Evolutionary conservation across 2,113 vertebrate genomes (phyloP).

Genomic region (Gavia stellata): DNA sequence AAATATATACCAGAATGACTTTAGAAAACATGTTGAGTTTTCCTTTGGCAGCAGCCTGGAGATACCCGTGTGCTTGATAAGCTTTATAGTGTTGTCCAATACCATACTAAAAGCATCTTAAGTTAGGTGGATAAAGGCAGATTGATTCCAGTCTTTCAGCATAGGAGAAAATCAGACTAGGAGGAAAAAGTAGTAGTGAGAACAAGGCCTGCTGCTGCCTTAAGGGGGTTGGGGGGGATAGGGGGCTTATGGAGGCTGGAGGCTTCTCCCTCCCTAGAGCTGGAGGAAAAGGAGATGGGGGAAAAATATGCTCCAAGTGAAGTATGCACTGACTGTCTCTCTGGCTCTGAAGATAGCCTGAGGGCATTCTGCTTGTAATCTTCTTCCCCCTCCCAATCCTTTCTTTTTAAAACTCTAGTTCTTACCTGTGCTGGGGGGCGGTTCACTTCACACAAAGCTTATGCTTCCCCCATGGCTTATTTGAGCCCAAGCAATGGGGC

Average conservation of each 20-base stretch:
- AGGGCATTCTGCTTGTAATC: neutral
- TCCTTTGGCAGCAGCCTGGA: neutral
- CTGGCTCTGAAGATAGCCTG: neutral
- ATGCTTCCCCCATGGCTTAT: rapidly evolving
- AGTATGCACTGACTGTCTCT: neutral
- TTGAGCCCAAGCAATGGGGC: neutral
- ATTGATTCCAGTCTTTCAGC: neutral
- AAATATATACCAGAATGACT: neutral
- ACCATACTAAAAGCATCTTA: neutral
- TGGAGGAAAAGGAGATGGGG: neutral
- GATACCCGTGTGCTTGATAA: neutral
- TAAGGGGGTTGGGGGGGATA: neutral
- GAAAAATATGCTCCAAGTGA: neutral
- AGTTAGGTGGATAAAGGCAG: neutral
- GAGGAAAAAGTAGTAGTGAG: neutral
- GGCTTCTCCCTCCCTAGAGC: neutral
- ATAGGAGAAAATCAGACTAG: neutral
- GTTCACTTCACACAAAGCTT: neutral
- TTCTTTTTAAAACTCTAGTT: neutral
- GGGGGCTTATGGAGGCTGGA: neutral
- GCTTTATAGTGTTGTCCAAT: neutral
- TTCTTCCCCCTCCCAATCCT: neutral
- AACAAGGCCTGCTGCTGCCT: neutral
- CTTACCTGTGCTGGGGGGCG: neutral
- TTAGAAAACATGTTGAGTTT: neutral